Evolutionary conservation across 2,797 vertebrate genomes (phyloP).

Genomic region (Numenius phaeopus): DNA sequence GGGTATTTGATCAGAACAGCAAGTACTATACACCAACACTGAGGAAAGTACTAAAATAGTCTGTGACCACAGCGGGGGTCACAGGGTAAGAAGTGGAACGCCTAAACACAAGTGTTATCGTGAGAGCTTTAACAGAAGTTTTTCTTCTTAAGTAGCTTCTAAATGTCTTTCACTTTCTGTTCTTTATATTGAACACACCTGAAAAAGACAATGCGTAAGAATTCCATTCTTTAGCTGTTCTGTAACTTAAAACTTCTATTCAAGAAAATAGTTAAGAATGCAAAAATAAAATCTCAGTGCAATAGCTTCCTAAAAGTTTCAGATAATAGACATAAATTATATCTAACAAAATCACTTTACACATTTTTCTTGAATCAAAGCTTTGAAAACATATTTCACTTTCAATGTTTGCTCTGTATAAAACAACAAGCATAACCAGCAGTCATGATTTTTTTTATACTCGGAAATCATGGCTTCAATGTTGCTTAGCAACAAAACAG

Average conservation of each 20-base stretch:
- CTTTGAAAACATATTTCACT: not conserved
- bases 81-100: not conserved
- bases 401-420: not conserved
- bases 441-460: not conserved
- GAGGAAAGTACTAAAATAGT: not conserved
- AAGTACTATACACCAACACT: not conserved
- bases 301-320: not conserved
- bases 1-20: not conserved
- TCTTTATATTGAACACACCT: accelerated
- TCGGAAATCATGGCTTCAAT: not conserved
- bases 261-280: not conserved
- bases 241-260: not conserved
- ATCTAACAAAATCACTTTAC: not conserved
- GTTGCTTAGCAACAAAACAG: conserved; percentile 58
- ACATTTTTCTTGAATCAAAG: not conserved
- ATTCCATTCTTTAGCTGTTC: not conserved
- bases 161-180: not conserved
- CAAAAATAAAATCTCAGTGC: not conserved
- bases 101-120: not conserved
- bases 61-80: accelerated
- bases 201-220: not conserved
- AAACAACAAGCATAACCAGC: not conserved
- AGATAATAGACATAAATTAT: not conserved
- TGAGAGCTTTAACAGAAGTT: not conserved
- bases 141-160: not conserved